phyloP scores from a whole-genome alignment of 2,113 vertebrate genomes.

The Notiomystis cincta region DNA sequence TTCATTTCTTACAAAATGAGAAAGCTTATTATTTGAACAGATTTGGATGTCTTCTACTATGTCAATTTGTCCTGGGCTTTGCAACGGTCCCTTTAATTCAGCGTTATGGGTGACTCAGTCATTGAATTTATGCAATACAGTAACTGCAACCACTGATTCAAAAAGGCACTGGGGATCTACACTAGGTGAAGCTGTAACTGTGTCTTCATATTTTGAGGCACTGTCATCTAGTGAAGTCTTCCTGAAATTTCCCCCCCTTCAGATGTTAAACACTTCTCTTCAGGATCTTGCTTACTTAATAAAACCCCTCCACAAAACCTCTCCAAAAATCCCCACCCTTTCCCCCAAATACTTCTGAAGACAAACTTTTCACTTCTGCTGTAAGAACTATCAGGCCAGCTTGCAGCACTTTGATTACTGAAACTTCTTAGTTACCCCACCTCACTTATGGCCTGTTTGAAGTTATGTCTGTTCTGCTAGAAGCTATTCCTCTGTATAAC shows the following conservation, averaged over 20 bases:
- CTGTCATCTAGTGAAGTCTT: neutral
- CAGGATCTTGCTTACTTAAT: neutral
- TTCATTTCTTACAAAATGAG: neutral
- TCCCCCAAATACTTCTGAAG: neutral
- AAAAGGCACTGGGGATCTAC: neutral
- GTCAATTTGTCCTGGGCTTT: neutral
- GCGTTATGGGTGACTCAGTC: neutral
- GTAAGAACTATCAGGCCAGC: neutral
- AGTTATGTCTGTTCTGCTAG: neutral
- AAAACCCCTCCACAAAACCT: neutral
- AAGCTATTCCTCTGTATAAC: neutral
- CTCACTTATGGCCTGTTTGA: neutral
- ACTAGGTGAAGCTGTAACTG: neutral
- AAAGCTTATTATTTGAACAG: neutral
- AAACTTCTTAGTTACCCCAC: neutral
- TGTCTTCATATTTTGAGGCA: neutral
- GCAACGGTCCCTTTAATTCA: neutral
- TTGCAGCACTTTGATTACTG: neutral
- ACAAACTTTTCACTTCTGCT: neutral
- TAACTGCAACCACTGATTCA: neutral
- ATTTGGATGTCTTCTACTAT: neutral
- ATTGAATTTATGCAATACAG: neutral
- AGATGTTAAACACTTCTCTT: neutral
- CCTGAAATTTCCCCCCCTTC: neutral
- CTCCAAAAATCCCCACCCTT: rapidly evolving